Evolutionary conservation across 2,888 invertebrate genomes (phyloP), one percentile per base, ranked within the genome.

Genomic region (Microchrysa polita): DNA sequence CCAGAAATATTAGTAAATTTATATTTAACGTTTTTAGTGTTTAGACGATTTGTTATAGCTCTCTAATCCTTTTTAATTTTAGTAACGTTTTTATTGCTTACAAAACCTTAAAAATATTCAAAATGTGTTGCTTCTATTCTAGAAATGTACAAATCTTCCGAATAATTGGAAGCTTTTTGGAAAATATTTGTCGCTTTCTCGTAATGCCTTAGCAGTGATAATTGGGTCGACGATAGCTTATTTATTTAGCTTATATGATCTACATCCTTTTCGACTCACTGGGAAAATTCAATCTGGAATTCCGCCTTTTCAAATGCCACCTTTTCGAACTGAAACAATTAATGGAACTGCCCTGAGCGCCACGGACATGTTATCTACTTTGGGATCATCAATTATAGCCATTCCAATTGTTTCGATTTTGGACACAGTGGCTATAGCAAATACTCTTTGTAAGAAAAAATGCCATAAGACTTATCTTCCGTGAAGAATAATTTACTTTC

Each of bases 181-280:
- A 18, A 83, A 82, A 76, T 84, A 84, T 72, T 78, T 89, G 14
- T 89, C 91, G 1, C 85, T 93, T 23, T 91, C 91, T 0, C 87
- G 95, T 73, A 95, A 95, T 84, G 94, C 94, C 0, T 82, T 95
- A 12, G 90, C 93, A 1, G 94, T 96, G 22, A 85, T 94, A 69
- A 80, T 88, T 0, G 91, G 91, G 4, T 88, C 91, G 1, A 76
- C 89, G 1, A 78, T 94, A 23, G 93, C 93, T 0, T 89, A 88
- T 77, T 78, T 84, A 1, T 81, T 90, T 0, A 85, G 85, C 20
- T 75, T 80, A 1, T 84, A 89, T 75, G 87, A 83, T 0, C 75
- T 85, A 0, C 80, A 86, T 63, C 92, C 93, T 0, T 92, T 94
- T 79, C 86, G 87, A 63, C 85, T 94, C n/a, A 93, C 91, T 67